phyloP scores from a whole-genome alignment of 1,140 invertebrate species.

The Hypothenemus hampei region DNA sequence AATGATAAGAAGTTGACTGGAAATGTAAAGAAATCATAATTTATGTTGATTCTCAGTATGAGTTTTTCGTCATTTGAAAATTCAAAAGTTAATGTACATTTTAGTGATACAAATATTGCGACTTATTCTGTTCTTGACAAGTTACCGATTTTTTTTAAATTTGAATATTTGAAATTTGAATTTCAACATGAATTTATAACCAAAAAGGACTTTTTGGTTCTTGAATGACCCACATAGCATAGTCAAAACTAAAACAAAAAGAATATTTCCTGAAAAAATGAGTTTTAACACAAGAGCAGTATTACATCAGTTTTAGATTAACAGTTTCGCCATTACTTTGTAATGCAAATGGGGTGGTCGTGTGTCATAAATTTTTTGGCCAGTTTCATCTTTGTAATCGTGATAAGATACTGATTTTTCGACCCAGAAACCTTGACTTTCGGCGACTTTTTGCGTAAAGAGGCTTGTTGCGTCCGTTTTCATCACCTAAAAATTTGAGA shows the following conservation, averaged over 20 bases:
- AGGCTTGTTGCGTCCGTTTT: slow-evolving; percentile 74
- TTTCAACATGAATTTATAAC: too few relatives aligned
- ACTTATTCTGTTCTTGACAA: too few relatives aligned
- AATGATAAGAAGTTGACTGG: too few relatives aligned
- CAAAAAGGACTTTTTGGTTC: too few relatives aligned
- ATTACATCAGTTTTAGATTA: slow-evolving; percentile 9
- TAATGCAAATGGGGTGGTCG: slow-evolving; percentile 58
- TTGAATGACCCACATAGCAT: background rate
- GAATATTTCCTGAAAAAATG: slow-evolving; percentile 1
- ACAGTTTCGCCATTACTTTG: slow-evolving; percentile 56
- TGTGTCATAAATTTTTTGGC: slow-evolving; percentile 52
- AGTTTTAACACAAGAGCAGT: too few relatives aligned
- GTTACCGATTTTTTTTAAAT: too few relatives aligned
- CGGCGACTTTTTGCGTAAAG: slow-evolving; percentile 68
- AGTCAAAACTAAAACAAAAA: background rate
- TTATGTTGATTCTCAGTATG: too few relatives aligned
- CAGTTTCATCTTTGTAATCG: slow-evolving; percentile 56
- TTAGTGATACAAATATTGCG: too few relatives aligned
- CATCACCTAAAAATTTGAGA: slow-evolving; percentile 52
- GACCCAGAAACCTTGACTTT: slow-evolving; percentile 59
- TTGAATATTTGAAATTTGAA: too few relatives aligned
- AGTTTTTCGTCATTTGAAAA: too few relatives aligned
- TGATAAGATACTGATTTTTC: slow-evolving; percentile 60
- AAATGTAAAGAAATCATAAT: too few relatives aligned
- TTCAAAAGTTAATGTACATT: too few relatives aligned